Evolutionary conservation across 2,113 vertebrate species (phyloP), one percentile per base, ranked within the genome.

Genomic region (Motacilla alba): DNA sequence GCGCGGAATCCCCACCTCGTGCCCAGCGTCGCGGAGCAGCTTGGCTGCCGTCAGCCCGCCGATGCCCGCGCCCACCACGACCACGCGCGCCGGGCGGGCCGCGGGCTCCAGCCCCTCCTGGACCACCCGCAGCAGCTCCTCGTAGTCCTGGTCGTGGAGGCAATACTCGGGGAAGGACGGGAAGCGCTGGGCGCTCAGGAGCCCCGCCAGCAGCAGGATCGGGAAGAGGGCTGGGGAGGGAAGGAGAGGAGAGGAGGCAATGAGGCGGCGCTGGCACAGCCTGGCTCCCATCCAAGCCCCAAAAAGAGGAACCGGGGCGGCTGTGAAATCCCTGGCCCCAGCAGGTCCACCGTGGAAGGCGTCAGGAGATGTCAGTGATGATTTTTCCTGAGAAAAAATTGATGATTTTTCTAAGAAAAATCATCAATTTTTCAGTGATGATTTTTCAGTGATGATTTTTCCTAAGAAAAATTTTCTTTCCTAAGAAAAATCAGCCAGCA

Each of bases 1-100:
- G 7, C 1, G 1, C 0, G 11, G 12, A 7, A 3, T 17, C 3
- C 87, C 27, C 31, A 94, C 95, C 22, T 0, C 7, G 74, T 95
- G 95, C 6, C 91, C 86, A 0, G 95, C 95, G 0, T 95, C 91
- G 2, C 0, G 86, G 41, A 96, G 95, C 41, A 96, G 11, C 27
- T 96, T 95, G 0, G 89, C 95, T 1, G 93, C 95, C 0, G 91
- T 78, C 2, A 96, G 69, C 6, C 95, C 95, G 0, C 41, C 43
- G 2, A 95, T 92, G 3, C 95, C 95, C 0, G 95, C 93, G 3
- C 95, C 95, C 0, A 95, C 66, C 3, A 95, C 24, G 1, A 84
- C 74, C 30, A 95, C 89, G 0, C 1, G 20, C 0, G 60, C 64
- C 1, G 89, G 82, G 4, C 0, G 41, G 2, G 33, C 11, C 1